Evolutionary conservation across 2,888 invertebrate genomes (phyloP).

Genomic region (Isoperla grammatica): DNA sequence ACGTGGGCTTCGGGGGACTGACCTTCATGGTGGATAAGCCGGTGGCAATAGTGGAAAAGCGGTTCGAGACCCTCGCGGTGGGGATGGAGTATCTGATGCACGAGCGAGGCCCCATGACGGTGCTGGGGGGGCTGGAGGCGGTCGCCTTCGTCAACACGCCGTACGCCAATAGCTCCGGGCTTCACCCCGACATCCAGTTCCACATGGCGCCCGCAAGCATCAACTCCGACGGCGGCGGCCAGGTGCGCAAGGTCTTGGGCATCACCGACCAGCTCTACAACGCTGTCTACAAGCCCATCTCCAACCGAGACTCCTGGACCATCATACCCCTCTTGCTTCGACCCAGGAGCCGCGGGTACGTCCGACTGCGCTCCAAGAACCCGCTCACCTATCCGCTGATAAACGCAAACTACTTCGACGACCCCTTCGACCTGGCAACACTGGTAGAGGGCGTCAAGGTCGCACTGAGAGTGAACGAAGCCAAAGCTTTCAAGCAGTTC

Average conservation of each 20-base stretch:
- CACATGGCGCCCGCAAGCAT: conserved; percentile 90
- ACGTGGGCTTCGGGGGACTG: conserved; percentile 79
- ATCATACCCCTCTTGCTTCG: conserved; percentile 78
- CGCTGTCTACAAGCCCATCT: conserved; percentile 72
- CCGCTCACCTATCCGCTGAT: conserved; percentile 85
- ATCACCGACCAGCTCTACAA: conserved; percentile 75
- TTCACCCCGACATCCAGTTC: conserved; percentile 86
- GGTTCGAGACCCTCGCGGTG: conserved; percentile 69
- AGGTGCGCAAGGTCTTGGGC: conserved; percentile 63
- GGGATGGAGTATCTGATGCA: conserved; percentile 75
- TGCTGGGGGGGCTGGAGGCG: conserved; percentile 81
- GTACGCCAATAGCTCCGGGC: conserved; percentile 67
- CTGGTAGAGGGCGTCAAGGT: conserved; percentile 66
- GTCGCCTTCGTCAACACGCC: conserved; percentile 82
- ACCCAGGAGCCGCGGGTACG: conserved; percentile 72
- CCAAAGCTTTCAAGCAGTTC: conserved; percentile 73
- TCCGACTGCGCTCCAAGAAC: conserved; percentile 68
- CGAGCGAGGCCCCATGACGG: conserved; percentile 80
- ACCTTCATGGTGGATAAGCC: conserved; percentile 78
- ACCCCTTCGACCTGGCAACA: conserved; percentile 68
- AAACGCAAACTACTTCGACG: conserved; percentile 87
- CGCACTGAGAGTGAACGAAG: conserved; percentile 55
- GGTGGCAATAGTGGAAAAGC: conserved; percentile 73
- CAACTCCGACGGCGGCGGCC: conserved; percentile 69
- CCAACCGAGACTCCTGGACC: conserved; percentile 72